Percentiles rank a stretch among this genome's conserved stretches.
Conservation (phyloP, 2,888 invertebrate species). For the Rhingia rostrata region DNA sequence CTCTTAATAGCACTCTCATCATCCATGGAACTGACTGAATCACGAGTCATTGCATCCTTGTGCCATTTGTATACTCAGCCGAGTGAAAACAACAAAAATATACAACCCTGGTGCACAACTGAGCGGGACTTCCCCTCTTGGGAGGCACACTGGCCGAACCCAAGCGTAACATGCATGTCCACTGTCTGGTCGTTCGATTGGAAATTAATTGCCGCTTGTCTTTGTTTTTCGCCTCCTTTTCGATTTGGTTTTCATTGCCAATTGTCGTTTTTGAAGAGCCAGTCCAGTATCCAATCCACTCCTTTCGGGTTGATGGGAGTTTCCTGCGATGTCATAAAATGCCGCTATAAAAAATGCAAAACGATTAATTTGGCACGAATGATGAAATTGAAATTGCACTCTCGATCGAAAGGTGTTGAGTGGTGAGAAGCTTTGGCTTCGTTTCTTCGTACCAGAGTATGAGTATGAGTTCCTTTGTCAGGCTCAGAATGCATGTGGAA, state of each 20-base stretch:
- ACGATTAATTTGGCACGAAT: slow-evolving; percentile 68
- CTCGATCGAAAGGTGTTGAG: slow-evolving; percentile 67
- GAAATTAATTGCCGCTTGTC: slow-evolving; percentile 68
- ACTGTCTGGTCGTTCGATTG: slow-evolving; percentile 52
- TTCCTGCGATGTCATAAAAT: slow-evolving; percentile 61
- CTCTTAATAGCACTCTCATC: slow-evolving; percentile 9
- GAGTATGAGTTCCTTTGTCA: slow-evolving; percentile 3
- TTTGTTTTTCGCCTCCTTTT: slow-evolving; percentile 55
- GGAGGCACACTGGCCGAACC: slow-evolving; percentile 1
- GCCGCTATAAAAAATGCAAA: slow-evolving; percentile 60
- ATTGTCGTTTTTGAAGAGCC: neutral
- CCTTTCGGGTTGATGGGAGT: slow-evolving; percentile 45
- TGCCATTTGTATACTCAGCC: slow-evolving; percentile 51
- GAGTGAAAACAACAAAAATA: slow-evolving; percentile 38
- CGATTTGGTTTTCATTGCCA: slow-evolving; percentile 15
- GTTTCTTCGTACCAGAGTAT: slow-evolving; percentile 1
- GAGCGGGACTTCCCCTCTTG: neutral
- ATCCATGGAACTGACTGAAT: slow-evolving; percentile 49
- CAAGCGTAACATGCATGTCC: slow-evolving; percentile 48
- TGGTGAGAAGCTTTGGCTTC: slow-evolving; percentile 26
- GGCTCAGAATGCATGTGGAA: neutral
- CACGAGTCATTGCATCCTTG: slow-evolving; percentile 43
- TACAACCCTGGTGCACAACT: slow-evolving; percentile 14
- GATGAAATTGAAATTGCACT: slow-evolving; percentile 69
- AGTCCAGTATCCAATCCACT: neutral